These are phyloP conservation scores for Thaumatotibia leucotreta DNA, from an alignment of 1,140 invertebrate genomes.

Conservation along the genomic window DNA sequence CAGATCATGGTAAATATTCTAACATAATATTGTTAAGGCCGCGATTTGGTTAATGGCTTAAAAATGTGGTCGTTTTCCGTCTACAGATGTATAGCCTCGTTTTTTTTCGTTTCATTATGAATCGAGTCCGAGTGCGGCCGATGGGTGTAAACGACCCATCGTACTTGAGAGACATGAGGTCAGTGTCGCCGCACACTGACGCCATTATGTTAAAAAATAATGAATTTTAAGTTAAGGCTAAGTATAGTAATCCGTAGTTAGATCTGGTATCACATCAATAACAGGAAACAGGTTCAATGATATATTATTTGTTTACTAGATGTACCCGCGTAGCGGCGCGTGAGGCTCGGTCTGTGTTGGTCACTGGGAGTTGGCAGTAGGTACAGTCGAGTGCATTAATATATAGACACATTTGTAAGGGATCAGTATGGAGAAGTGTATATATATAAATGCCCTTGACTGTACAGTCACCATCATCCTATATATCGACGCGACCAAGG, in stretches of 20 bases:
- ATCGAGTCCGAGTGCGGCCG: conserved; percentile 17
- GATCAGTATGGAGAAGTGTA: too few species aligned
- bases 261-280: not conserved
- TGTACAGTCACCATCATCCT: too few species aligned
- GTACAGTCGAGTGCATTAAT: too few species aligned
- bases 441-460: too few species aligned
- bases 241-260: not conserved
- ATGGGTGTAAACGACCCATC: conserved; percentile 51
- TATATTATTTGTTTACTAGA: not conserved
- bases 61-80: not conserved
- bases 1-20: too few species aligned
- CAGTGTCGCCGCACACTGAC: conserved; percentile 48
- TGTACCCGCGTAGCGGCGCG: not conserved
- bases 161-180: conserved; percentile 60
- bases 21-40: not conserved
- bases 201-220: conserved; percentile 56
- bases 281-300: not conserved
- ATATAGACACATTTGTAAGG: too few species aligned
- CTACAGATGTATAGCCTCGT: not conserved
- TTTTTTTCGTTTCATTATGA: conserved; percentile 12
- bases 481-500: too few species aligned
- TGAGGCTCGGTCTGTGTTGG: not conserved
- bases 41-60: not conserved
- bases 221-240: conserved; percentile 27
- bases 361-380: too few species aligned